Evolutionary conservation across 2,113 vertebrate species (phyloP).

Genomic region (Piprites chloris): DNA sequence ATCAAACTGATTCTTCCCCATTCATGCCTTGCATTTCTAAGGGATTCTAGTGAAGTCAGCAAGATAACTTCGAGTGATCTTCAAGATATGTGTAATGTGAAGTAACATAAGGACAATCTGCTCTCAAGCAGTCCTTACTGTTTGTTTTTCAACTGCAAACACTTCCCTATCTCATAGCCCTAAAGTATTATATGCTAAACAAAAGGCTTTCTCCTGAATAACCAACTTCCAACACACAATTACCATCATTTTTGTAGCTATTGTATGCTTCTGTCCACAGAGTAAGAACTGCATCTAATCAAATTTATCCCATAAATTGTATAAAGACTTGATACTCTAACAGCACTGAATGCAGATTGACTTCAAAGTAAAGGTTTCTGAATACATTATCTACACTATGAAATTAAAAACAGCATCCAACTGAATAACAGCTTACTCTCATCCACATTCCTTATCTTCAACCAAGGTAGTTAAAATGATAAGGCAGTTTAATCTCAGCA

Average conservation of each 20-base stretch:
- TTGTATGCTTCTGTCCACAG: neutral
- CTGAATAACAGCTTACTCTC: conserved; percentile 6
- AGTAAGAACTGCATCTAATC: neutral
- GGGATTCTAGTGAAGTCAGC: neutral
- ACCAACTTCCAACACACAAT: neutral
- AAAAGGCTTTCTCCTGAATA: neutral
- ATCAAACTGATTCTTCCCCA: neutral
- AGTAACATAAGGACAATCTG: neutral
- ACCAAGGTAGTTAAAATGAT: neutral
- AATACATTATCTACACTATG: neutral
- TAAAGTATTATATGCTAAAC: neutral
- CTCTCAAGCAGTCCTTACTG: neutral
- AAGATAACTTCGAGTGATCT: neutral
- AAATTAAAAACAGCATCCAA: conserved; percentile 22
- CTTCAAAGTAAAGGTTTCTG: conserved; percentile 9
- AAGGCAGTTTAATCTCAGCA: neutral
- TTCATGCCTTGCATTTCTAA: neutral
- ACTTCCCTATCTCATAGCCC: neutral
- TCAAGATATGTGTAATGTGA: neutral
- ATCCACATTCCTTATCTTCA: neutral
- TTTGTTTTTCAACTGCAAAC: neutral
- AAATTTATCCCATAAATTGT: neutral
- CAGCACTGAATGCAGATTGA: neutral
- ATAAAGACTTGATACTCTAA: neutral
- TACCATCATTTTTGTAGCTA: neutral